A percentile compares a stretch with the other conserved stretches of the same genome.
Evolutionary conservation across 1,140 invertebrate genomes (phyloP).

Genomic region (Dreissena rostriformis): DNA sequence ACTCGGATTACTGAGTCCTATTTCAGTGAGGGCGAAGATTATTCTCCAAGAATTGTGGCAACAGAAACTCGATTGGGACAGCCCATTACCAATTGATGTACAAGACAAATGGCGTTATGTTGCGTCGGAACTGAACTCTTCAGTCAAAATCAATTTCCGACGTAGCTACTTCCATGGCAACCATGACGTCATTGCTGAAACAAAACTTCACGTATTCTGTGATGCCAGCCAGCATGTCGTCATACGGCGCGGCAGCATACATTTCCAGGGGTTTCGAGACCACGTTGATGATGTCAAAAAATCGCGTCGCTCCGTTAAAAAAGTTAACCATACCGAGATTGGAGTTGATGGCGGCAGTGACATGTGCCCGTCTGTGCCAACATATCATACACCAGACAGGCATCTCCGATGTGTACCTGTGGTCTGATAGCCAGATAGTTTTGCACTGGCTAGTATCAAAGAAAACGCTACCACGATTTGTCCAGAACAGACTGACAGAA

Average conservation of each 20-base stretch:
- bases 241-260: conserved; percentile 1
- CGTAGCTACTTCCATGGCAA: neutral
- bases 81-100: neutral
- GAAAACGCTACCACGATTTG: conserved; percentile 46
- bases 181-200: neutral
- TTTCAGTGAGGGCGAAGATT: neutral
- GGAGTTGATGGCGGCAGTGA: conserved; percentile 22
- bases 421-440: conserved; percentile 59
- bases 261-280: neutral
- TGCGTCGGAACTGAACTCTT: neutral
- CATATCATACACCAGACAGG: neutral
- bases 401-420: neutral
- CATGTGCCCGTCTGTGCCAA: neutral
- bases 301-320: conserved; percentile 19
- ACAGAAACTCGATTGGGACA: neutral
- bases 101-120: neutral
- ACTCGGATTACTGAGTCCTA: neutral
- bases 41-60: neutral
- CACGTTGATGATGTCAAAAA: neutral
- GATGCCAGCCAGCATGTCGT: conserved; percentile 2
- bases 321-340: conserved; percentile 20
- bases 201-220: neutral
- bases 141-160: neutral
- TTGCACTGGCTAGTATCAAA: conserved; percentile 49
- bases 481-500: conserved; percentile 35